A percentile compares a stretch with the other conserved stretches of the same genome.
These are phyloP conservation scores for Drosophila bunnanda DNA, from an alignment of 2,888 invertebrate genomes.

Conservation along the genomic window DNA sequence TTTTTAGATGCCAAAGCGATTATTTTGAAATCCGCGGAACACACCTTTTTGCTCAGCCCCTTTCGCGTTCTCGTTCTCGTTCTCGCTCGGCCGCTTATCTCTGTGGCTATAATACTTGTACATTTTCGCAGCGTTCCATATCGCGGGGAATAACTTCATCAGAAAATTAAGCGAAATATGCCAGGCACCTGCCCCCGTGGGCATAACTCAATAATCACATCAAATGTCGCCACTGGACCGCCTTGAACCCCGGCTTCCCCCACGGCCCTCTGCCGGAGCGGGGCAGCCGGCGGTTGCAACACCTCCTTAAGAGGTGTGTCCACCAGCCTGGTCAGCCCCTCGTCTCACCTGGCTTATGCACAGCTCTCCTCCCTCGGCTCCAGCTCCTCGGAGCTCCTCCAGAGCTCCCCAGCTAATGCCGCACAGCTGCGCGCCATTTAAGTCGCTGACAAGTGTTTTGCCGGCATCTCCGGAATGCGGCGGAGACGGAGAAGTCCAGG, in stretches of 20 bases:
- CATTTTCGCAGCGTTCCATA: conserved; percentile 40
- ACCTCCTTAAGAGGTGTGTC: conserved; percentile 73
- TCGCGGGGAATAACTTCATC: conserved; percentile 68
- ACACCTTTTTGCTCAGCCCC: conserved; percentile 10
- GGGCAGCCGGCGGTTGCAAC: conserved; percentile 45
- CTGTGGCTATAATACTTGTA: conserved; percentile 37
- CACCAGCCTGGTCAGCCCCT: conserved; percentile 30
- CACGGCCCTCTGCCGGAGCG: conserved; percentile 3
- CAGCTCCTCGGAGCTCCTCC: conserved; percentile 10
- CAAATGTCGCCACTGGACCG: conserved; percentile 70
- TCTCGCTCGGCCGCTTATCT: conserved; percentile 32
- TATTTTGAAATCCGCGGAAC: conserved; percentile 21
- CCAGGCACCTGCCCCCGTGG: conserved; percentile 76
- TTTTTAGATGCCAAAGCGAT: conserved; percentile 9
- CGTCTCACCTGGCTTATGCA: background rate
- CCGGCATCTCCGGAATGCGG: conserved; percentile 75
- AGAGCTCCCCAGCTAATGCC: conserved; percentile 56
- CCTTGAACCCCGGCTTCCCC: conserved; percentile 10
- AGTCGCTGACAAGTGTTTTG: conserved; percentile 79
- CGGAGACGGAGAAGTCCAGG: conserved; percentile 26
- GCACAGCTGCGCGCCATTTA: conserved; percentile 79
- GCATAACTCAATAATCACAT: conserved; percentile 80
- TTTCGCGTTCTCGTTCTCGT: conserved; percentile 13
- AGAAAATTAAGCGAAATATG: conserved; percentile 75
- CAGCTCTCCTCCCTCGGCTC: background rate